Percentiles rank a stretch among this genome's conserved stretches.
These are phyloP conservation scores for Agrypnus murinus DNA, from an alignment of 2,888 invertebrate genomes.

Conservation along the genomic window DNA sequence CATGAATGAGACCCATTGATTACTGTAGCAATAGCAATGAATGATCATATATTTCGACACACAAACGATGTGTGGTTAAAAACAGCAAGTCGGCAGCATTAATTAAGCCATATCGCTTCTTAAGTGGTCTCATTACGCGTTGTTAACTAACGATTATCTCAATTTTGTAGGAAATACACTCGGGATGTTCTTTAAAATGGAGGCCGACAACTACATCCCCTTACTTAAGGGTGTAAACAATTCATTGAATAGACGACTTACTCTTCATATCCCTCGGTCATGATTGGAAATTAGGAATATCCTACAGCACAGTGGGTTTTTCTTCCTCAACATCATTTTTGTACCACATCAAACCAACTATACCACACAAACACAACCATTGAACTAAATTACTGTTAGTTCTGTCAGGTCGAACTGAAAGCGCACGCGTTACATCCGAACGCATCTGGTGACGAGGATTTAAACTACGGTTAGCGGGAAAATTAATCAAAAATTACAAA, in stretches of 20 bases:
- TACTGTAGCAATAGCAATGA: conserved; percentile 61
- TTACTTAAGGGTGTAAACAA: conserved; percentile 45
- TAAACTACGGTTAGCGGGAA: not conserved
- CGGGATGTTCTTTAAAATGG: conserved; percentile 56
- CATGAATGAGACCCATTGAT: conserved; percentile 67
- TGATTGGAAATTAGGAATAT: conserved; percentile 57
- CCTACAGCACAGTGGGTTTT: conserved; percentile 54
- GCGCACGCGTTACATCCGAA: conserved; percentile 31
- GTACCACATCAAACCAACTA: conserved; percentile 70
- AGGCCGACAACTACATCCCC: conserved; percentile 51
- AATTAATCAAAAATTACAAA: too few species aligned
- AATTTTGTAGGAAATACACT: conserved; percentile 52
- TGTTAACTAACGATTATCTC: conserved; percentile 56
- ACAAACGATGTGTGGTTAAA: conserved; percentile 34
- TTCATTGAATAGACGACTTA: conserved; percentile 47
- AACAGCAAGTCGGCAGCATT: conserved; percentile 19
- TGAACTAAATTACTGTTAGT: conserved; percentile 67
- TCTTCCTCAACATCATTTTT: conserved; percentile 69
- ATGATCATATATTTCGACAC: conserved; percentile 46
- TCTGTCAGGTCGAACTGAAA: conserved; percentile 26
- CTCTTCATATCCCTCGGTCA: conserved; percentile 61
- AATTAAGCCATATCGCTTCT: conserved; percentile 46
- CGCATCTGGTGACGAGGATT: not conserved
- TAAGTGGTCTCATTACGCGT: conserved; percentile 54
- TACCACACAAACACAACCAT: conserved; percentile 69